A percentile compares a stretch with the other conserved stretches of the same genome.
These are phyloP conservation scores for Amblyopsis rosae DNA, from an alignment of 2,113 vertebrate species.

Conservation along the genomic window DNA sequence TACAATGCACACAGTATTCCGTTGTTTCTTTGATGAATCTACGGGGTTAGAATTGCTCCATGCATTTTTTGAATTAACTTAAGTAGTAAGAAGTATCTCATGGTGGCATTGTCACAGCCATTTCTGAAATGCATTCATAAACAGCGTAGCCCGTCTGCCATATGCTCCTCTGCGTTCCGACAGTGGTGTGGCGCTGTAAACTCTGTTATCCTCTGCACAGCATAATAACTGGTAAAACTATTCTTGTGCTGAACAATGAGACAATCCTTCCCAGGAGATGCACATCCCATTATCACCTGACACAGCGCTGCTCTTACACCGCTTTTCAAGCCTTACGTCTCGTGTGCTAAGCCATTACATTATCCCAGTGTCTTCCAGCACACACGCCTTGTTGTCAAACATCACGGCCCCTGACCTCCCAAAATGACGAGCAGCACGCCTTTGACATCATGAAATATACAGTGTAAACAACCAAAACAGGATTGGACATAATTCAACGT, in stretches of 20 bases:
- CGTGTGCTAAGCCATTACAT: constrained; percentile 55
- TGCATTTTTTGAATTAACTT: too few relatives aligned
- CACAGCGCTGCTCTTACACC: constrained; percentile 43
- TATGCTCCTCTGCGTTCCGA: constrained; percentile 17
- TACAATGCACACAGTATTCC: constrained; percentile 17
- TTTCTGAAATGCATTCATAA: constrained; percentile 21
- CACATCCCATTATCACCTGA: constrained; percentile 53
- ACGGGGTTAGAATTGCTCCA: constrained; percentile 5
- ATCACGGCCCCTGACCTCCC: too few relatives aligned
- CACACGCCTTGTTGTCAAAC: background rate
- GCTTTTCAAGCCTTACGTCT: constrained; percentile 49
- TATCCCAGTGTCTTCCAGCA: constrained; percentile 26
- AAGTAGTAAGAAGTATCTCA: too few relatives aligned
- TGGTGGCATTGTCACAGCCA: background rate
- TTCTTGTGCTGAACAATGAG: background rate
- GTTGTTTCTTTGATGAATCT: background rate
- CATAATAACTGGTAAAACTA: constrained; percentile 36
- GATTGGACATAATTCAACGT: too few relatives aligned
- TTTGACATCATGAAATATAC: too few relatives aligned
- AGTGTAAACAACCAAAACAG: too few relatives aligned
- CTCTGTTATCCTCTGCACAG: constrained; percentile 27
- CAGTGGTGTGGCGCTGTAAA: constrained; percentile 20
- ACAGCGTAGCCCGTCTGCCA: constrained; percentile 26
- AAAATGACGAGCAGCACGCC: too few relatives aligned
- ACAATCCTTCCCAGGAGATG: constrained; percentile 32